These are phyloP conservation scores for Hybos culiciformis DNA, from an alignment of 2,888 invertebrate genomes.

Conservation along the genomic window DNA sequence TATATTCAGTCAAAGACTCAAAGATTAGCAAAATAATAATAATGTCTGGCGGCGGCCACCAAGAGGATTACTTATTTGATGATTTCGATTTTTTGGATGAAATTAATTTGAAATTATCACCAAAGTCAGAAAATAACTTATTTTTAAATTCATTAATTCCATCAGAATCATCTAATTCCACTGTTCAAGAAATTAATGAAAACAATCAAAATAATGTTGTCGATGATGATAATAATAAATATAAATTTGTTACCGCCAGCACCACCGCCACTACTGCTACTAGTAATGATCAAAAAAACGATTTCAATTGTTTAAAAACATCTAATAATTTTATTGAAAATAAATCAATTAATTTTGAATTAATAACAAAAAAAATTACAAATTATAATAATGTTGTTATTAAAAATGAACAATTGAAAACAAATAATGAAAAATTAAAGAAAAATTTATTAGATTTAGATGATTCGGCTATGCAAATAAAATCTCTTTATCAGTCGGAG, in stretches of 20 bases:
- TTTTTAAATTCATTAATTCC: no score
- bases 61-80: background rate
- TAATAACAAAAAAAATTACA: background rate
- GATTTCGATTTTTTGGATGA: background rate
- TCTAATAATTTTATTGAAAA: no score
- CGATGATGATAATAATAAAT: no score
- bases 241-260: no score
- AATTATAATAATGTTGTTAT: background rate
- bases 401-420: background rate
- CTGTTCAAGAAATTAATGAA: background rate
- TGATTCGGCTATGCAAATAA: background rate
- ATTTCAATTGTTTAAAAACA: no score
- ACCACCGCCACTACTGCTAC: no score
- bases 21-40: no score
- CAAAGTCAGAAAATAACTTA: no score
- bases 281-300: no score
- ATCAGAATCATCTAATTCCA: background rate
- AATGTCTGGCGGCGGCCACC: no score
- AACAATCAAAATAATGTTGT: background rate
- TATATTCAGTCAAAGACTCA: no score
- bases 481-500: background rate
- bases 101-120: background rate
- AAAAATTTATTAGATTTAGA: background rate
- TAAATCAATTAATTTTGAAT: background rate
- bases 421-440: background rate